A percentile compares a stretch with the other conserved stretches of the same genome.
phyloP scores from a whole-genome alignment of 2,113 vertebrate genomes.

The Crypturellus undulatus region DNA sequence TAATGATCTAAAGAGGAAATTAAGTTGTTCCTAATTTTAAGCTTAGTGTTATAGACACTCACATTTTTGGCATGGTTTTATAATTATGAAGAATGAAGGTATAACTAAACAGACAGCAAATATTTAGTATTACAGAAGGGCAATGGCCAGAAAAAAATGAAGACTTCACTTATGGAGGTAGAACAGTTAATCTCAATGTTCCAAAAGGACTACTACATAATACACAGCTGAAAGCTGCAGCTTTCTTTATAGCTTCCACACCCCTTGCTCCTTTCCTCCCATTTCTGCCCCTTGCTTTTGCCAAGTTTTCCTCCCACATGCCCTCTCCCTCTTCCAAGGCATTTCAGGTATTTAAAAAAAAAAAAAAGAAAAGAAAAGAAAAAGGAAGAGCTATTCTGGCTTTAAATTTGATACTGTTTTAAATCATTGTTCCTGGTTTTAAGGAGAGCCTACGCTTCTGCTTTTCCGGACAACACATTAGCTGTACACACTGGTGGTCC shows the following conservation, averaged over 20 bases:
- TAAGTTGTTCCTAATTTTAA: neutral
- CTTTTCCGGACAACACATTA: neutral
- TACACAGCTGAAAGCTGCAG: neutral
- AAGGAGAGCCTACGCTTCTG: neutral
- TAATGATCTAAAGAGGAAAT: neutral
- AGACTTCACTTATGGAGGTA: neutral
- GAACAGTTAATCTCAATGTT: neutral
- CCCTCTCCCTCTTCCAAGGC: neutral
- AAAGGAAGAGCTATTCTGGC: no score
- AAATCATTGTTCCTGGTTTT: neutral
- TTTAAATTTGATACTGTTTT: no score
- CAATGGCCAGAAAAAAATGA: neutral
- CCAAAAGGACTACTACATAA: neutral
- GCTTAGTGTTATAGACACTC: neutral
- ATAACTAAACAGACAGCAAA: neutral
- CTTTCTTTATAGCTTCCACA: neutral
- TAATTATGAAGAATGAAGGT: fast-evolving
- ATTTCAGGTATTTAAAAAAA: neutral
- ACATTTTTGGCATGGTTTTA: neutral
- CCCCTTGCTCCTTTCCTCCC: neutral
- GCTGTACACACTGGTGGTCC: neutral
- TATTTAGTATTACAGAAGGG: neutral
- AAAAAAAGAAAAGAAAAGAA: no score
- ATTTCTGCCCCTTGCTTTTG: fast-evolving
- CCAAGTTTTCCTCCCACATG: neutral